Percentiles rank a stretch among this genome's conserved stretches.
These are phyloP conservation scores for Charaxes varanes DNA, from an alignment of 1,140 invertebrate genomes.

Conservation along the genomic window DNA sequence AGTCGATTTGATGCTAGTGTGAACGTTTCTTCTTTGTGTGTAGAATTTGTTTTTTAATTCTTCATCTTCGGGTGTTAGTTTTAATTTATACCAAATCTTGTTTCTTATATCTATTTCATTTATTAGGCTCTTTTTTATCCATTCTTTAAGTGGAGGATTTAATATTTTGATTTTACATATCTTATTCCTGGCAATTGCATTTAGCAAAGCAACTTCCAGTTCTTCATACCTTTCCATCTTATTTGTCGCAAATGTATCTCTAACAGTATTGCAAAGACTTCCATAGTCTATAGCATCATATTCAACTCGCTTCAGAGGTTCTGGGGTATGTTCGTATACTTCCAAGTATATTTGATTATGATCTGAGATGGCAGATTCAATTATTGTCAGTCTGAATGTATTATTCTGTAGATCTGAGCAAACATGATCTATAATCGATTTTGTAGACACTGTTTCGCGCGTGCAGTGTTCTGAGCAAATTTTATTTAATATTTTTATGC, in stretches of 20 bases:
- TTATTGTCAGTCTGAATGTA: background rate
- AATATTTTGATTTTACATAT: background rate
- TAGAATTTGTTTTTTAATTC: background rate
- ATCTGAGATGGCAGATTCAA: slow-evolving; percentile 2
- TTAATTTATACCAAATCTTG: background rate
- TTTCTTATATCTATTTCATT: background rate
- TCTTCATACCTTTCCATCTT: background rate
- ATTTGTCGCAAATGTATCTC: background rate
- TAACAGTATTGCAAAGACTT: background rate
- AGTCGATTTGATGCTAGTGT: background rate
- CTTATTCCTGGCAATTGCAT: background rate
- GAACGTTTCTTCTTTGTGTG: background rate
- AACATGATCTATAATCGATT: slow-evolving; percentile 1
- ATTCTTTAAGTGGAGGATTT: background rate
- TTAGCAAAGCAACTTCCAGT: background rate
- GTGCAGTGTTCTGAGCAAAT: background rate
- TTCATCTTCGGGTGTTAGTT: background rate
- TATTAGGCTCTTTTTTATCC: background rate
- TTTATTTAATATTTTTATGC: background rate
- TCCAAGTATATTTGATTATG: slow-evolving; percentile 4
- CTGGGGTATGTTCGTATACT: background rate
- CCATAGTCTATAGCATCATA: slow-evolving; percentile 1
- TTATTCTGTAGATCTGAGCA: slow-evolving; percentile 1
- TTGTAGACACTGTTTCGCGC: background rate
- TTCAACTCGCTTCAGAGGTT: background rate